Conservation (phyloP, 2,113 vertebrate genomes). For the Rhombomys opimus region DNA sequence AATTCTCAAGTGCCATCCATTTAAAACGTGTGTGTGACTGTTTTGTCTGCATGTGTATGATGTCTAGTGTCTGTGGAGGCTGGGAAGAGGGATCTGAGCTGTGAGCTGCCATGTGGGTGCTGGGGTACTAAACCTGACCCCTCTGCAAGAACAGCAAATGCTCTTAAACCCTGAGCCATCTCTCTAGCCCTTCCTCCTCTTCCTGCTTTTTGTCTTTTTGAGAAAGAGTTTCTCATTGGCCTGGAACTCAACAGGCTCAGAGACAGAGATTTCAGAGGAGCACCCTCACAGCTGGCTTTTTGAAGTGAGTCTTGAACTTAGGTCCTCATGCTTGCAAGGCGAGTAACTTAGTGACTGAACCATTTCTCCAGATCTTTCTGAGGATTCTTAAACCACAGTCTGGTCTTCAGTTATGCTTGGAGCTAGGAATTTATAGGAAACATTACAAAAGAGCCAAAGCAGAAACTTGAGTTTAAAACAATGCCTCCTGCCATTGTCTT, state of each 20-base stretch:
- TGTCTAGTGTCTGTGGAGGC: background rate
- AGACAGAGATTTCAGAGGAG: background rate
- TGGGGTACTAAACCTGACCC: background rate
- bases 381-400: background rate
- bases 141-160: background rate
- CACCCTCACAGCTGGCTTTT: background rate
- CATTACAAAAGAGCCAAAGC: background rate
- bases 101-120: background rate
- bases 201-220: background rate
- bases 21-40: background rate
- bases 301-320: background rate
- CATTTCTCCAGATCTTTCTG: background rate
- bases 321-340: background rate
- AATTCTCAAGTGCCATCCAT: background rate
- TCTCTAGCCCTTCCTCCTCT: background rate
- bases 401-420: background rate
- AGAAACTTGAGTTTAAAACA: background rate
- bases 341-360: background rate
- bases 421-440: background rate
- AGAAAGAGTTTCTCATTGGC: background rate
- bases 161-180: background rate
- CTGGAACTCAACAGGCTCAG: background rate
- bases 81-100: background rate
- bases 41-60: background rate
- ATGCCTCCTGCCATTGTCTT: background rate